Percentiles rank a stretch among this genome's conserved stretches.
Conservation (phyloP, 2,888 invertebrate genomes). For the Folsomia candida region DNA sequence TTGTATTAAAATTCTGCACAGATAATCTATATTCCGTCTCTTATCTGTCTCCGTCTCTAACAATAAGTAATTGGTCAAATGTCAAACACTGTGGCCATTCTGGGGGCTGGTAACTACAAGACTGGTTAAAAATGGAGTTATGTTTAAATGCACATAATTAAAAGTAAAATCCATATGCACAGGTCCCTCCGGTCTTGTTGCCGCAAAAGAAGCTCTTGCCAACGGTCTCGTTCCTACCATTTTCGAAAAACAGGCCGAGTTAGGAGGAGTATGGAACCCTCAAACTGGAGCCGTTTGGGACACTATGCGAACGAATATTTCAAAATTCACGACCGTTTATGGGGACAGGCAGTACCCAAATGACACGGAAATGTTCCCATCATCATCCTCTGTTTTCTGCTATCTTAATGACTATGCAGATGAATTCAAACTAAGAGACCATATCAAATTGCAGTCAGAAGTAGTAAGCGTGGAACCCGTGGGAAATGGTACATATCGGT, state of each 20-base stretch:
- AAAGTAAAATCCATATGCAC: too few species aligned
- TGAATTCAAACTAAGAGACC: neutral
- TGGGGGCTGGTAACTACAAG: too few species aligned
- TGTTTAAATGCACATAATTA: too few species aligned
- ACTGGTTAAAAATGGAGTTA: too few species aligned
- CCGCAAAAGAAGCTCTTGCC: constrained; percentile 20
- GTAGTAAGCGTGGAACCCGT: constrained; percentile 5
- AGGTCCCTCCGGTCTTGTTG: constrained; percentile 22
- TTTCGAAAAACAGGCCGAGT: constrained; percentile 13
- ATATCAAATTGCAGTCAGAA: constrained; percentile 5
- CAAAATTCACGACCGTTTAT: constrained; percentile 15
- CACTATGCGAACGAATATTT: constrained; percentile 19
- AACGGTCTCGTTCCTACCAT: constrained; percentile 17
- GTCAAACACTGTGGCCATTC: too few species aligned
- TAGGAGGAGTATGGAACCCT: constrained; percentile 23
- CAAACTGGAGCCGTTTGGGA: constrained; percentile 10
- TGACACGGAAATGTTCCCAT: constrained; percentile 18
- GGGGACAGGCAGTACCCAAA: constrained; percentile 7
- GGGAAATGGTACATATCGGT: neutral
- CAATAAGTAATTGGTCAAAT: too few species aligned
- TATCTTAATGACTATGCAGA: constrained; percentile 17
- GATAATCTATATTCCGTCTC: too few species aligned
- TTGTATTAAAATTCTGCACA: too few species aligned
- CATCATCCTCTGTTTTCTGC: neutral
- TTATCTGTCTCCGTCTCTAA: too few species aligned